Evolutionary conservation across 1,140 invertebrate species (phyloP).

Genomic region (Caenorhabditis elegans): WBcel235 BX284605.5:12320001-12320500

Average conservation of each 20-base stretch:
- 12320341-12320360: constrained; percentile 34
- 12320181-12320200: background rate
- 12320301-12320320: background rate
- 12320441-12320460: background rate
- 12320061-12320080: background rate
- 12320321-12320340: background rate
- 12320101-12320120: background rate
- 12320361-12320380: background rate
- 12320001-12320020: background rate
- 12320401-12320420: constrained; percentile 15
- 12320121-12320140: background rate
- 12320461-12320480: background rate
- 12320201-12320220: background rate
- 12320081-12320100: background rate
- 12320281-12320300: constrained; percentile 3
- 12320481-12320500: background rate
- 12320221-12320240: constrained; percentile 23
- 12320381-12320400: constrained; percentile 10
- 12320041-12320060: background rate
- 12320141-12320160: constrained; percentile 9
- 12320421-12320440: background rate
- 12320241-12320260: constrained; percentile 14
- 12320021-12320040: background rate
- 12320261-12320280: constrained; percentile 29
- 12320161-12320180: background rate